Evolutionary conservation across 2,113 vertebrate genomes (phyloP), one percentile per base, ranked within the genome.

Genomic region (Platichthys stellatus): DNA sequence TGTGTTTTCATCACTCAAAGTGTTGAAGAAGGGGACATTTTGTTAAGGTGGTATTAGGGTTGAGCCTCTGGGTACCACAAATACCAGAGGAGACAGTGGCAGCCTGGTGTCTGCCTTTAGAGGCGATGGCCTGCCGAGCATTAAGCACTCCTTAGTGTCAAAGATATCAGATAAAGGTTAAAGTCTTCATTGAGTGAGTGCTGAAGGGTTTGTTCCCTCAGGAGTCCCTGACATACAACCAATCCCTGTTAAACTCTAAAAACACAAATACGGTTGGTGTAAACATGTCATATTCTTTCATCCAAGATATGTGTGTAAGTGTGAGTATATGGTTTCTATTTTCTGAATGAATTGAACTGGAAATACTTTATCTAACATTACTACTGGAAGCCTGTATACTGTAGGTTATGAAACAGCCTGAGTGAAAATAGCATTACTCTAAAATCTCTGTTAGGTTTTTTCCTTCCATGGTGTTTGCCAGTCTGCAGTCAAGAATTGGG

Each of bases 401-500:
- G 5, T 20, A 62, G 28, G 20, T 65, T 67, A 63, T 57, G 56
- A 71, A 76, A 53, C 51, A 53, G 3, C 51, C 20, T 6, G 51
- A n/a, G 20, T 53, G 20, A 54, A 54, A 54, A 63, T 2, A 49
- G 43, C 60, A 18, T 57, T 3, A 49, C 23, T 62, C 4, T 2
- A 47, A 51, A n/a, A 59, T 38, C n/a, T 38, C 15, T 17, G 0
- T 35, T 63, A 5, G 21, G 1, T 54, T 64, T 43, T 28, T 26
- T 23, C 23, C 51, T 20, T 15, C 51, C 10, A 17, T 31, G 23
- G 13, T 10, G n/a, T 35, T 54, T 23, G n/a, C 2, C 9, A 1
- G 31, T 40, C 70, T 56, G 35, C 10, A 3, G 61, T 1, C 35
- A 14, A 20, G 72, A 75, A 71, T 51, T 51, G 53, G 81, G 76